Evolutionary conservation across 1,140 invertebrate genomes (phyloP).

Genomic region (Drosophila quadrilineata): DNA sequence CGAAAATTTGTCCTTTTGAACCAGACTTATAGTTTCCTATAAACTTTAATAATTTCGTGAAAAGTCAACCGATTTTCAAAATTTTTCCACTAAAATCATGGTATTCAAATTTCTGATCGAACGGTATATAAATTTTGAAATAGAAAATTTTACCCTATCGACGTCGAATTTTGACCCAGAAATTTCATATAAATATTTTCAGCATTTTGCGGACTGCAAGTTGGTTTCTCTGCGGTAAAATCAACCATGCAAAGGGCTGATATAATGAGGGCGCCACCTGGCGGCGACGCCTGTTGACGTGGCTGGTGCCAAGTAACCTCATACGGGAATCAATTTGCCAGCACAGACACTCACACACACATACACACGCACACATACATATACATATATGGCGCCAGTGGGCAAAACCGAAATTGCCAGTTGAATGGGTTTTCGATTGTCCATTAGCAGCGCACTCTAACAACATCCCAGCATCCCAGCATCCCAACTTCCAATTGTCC

Average conservation of each 20-base stretch:
- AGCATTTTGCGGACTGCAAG: constrained; percentile 51
- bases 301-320: constrained; percentile 52
- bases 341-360: constrained; percentile 33
- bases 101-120: too few species aligned
- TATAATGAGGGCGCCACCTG: constrained; percentile 70
- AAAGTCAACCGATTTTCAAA: too few species aligned
- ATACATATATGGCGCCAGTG: constrained; percentile 42
- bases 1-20: too few species aligned
- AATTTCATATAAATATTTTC: constrained; percentile 50
- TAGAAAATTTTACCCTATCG: too few species aligned
- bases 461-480: not conserved
- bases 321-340: constrained; percentile 70
- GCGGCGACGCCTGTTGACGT: constrained; percentile 42
- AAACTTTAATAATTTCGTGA: too few species aligned
- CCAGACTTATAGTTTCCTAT: too few species aligned
- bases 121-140: too few species aligned
- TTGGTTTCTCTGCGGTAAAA: too few species aligned
- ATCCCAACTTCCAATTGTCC: not conserved
- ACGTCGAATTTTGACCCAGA: too few species aligned
- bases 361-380: too few species aligned
- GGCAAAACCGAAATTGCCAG: constrained; percentile 69
- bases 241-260: too few species aligned
- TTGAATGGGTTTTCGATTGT: constrained; percentile 78
- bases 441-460: constrained; percentile 56
- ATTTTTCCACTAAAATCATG: too few species aligned